Conservation (phyloP, 2,797 vertebrate genomes). For the Typhlichthys subterraneus region DNA sequence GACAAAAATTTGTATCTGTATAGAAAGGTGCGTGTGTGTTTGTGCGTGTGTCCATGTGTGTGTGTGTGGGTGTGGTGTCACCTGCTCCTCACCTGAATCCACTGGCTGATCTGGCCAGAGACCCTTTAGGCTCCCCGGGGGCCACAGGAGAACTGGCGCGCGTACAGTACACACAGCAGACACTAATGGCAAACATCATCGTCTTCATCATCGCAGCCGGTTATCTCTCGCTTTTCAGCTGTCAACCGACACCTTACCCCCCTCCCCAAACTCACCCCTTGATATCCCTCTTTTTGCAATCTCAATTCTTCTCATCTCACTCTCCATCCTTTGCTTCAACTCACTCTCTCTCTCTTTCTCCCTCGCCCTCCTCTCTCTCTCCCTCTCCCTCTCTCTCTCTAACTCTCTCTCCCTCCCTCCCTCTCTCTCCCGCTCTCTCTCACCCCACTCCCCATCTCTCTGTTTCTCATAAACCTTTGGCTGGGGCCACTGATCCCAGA, state of each 20-base stretch:
- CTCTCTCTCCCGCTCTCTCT: conserved; percentile 18
- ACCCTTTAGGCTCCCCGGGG: conserved; percentile 63
- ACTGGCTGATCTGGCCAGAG: conserved; percentile 34
- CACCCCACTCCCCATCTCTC: conserved; percentile 23
- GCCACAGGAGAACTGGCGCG: conserved; percentile 50
- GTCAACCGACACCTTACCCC: conserved; percentile 29
- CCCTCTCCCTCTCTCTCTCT: conserved; percentile 18
- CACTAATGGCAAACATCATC: conserved; percentile 61
- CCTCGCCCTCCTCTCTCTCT: conserved; percentile 30
- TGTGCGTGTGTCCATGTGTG: neutral
- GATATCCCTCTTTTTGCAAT: conserved; percentile 60
- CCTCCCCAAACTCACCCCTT: conserved; percentile 21
- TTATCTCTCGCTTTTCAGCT: conserved; percentile 56
- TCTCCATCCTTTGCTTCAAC: conserved; percentile 19
- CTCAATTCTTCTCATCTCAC: conserved; percentile 58
- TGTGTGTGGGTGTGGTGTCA: conserved; percentile 27
- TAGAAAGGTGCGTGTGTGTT: too few relatives aligned
- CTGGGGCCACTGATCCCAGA: conserved; percentile 67
- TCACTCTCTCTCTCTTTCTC: conserved; percentile 11
- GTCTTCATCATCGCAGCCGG: conserved; percentile 55
- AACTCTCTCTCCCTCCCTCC: conserved; percentile 13
- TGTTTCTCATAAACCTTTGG: conserved; percentile 81
- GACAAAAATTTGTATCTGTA: too few relatives aligned
- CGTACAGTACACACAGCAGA: conserved; percentile 17
- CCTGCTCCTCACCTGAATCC: conserved; percentile 64